These are phyloP conservation scores for Macrobrachium rosenbergii DNA, from an alignment of 1,140 invertebrate genomes.

Conservation along the genomic window DNA sequence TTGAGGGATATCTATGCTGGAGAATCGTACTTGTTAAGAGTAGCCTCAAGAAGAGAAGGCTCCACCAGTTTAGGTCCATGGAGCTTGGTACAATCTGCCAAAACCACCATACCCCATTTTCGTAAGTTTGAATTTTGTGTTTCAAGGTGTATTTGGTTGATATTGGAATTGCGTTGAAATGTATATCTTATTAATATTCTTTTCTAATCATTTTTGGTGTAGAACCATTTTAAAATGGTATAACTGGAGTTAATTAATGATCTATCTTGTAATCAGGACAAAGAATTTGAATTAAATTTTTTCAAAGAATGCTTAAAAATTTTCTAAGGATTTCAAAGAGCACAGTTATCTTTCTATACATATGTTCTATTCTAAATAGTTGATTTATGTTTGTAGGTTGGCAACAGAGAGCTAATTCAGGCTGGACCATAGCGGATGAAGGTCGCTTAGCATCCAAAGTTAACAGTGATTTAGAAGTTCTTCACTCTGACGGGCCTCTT, in stretches of 20 bases:
- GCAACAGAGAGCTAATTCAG: background rate
- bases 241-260: no score
- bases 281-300: no score
- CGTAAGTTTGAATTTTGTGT: conserved; percentile 26
- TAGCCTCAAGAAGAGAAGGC: conserved; percentile 49
- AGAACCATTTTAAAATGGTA: no score
- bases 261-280: no score
- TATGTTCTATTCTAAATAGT: background rate
- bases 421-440: conserved; percentile 52
- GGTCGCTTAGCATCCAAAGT: conserved; percentile 47
- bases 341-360: background rate
- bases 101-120: conserved; percentile 46
- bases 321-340: background rate
- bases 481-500: conserved; percentile 49
- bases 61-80: conserved; percentile 43
- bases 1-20: conserved; percentile 43
- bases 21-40: conserved; percentile 42
- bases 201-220: no score
- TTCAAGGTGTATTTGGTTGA: no score
- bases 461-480: conserved; percentile 37
- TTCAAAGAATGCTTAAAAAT: background rate
- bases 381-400: background rate
- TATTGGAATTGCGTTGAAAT: no score
- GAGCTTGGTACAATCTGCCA: conserved; percentile 47
- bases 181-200: no score